Evolutionary conservation across 2,888 invertebrate genomes (phyloP), one percentile per base, ranked within the genome.

Genomic region (Hedychridium roseum): DNA sequence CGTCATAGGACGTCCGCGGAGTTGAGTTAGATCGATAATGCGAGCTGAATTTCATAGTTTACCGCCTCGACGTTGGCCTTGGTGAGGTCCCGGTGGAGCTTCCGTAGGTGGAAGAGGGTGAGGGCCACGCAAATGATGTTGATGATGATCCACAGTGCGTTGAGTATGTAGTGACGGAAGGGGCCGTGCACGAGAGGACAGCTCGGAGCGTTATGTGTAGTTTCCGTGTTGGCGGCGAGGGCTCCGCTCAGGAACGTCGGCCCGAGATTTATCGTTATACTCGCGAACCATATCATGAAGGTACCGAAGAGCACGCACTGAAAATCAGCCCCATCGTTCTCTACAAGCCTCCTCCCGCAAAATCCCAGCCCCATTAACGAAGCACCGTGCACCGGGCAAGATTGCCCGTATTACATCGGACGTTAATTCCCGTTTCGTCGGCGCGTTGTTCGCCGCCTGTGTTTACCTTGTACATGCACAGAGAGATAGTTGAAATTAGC

Each of bases 231-330:
- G 48, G 91, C 91, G 7, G 91, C 91, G 57, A 92, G 80, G 31
- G 91, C 92, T 38, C 92, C 92, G 72, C 87, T 90, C 70, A 92
- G 82, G 80, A 92, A 91, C 23, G 92, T 92, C 20, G 92, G 92
- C 17, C 94, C 94, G 65, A 94, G 85, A 81, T 94, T 93, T 78
- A 94, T 91, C 40, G 93, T 91, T 74, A 94, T 89, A 59, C 91
- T 91, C 42, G 92, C 91, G 81, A 94, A 94, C 94, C 94, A 94
- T 74, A 94, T 93, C 88, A 94, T 94, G 80, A 92, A 91, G 41
- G 92, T 88, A 55, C 94, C 94, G 80, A 94, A 94, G 37, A 92
- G 84, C 54, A 94, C 92, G 80, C 94, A 94, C 84, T 92, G 89
- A 20, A 70, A 74, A 12, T 7, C 15, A 9, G 1, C 42, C 4